Percentiles rank a stretch among this genome's conserved stretches.
Conservation (phyloP, 92 coral and sea anemone species). For the Epizoanthus fatuus region DNA sequence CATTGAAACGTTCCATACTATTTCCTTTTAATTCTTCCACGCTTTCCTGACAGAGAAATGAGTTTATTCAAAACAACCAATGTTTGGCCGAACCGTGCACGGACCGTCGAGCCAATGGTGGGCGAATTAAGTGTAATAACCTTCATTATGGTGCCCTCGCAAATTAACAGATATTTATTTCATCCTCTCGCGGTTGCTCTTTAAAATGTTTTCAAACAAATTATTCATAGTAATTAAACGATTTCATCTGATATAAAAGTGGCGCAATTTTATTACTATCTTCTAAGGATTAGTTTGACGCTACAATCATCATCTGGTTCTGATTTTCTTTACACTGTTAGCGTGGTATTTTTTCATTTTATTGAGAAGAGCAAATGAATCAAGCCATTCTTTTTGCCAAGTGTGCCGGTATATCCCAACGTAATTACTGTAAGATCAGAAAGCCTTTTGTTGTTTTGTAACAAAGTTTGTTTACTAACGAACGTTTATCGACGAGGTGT, state of each 20-base stretch:
- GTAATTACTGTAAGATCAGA: neutral
- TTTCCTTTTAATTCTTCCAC: too few species aligned
- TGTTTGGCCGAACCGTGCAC: too few species aligned
- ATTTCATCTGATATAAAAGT: conserved; percentile 11
- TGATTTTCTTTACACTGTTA: neutral
- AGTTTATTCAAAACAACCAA: too few species aligned
- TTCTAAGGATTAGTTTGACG: neutral
- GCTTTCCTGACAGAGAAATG: too few species aligned
- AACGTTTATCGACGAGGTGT: conserved; percentile 11
- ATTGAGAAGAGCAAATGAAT: too few species aligned
- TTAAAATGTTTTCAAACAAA: conserved; percentile 14
- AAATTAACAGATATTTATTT: too few species aligned
- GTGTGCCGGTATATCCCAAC: neutral
- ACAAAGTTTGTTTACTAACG: conserved; percentile 26
- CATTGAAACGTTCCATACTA: too few species aligned
- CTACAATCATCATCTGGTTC: neutral
- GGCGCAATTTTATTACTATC: neutral
- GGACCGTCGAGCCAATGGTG: too few species aligned
- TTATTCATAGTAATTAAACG: conserved; percentile 11
- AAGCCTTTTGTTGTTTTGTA: neutral
- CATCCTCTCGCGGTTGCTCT: neutral
- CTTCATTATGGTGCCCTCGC: too few species aligned
- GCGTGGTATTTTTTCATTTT: too few species aligned
- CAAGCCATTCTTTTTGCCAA: neutral
- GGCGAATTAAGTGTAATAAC: too few species aligned